phyloP scores from a whole-genome alignment of 1,140 invertebrate genomes.

The Dolichoris vasculosae region DNA sequence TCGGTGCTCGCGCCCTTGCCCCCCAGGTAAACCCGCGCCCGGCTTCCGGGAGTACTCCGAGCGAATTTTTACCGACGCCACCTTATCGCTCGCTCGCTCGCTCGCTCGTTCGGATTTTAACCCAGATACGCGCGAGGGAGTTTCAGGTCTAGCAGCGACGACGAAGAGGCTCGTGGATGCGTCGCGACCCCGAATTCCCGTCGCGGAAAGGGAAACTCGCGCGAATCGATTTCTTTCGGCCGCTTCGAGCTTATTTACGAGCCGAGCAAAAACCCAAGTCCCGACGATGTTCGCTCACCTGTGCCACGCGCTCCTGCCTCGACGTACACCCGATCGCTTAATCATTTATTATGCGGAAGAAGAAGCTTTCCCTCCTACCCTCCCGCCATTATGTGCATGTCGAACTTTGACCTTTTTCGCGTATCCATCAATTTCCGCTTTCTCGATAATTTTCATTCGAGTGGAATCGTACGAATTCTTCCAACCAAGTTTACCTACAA shows the following conservation, averaged over 20 bases:
- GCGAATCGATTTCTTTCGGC: conserved; percentile 1
- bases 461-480: background rate
- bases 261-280: conserved; percentile 1
- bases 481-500: background rate
- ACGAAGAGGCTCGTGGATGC: background rate
- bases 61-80: background rate
- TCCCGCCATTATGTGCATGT: background rate
- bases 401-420: conserved; percentile 4
- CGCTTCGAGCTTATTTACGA: conserved; percentile 19
- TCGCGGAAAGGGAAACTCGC: background rate
- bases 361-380: background rate
- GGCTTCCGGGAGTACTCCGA: too few relatives aligned
- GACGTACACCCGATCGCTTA: background rate
- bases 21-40: too few relatives aligned
- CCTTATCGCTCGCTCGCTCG: too few relatives aligned
- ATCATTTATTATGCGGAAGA: conserved; percentile 2
- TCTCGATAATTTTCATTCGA: background rate
- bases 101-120: conserved; percentile 47
- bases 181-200: conserved; percentile 5
- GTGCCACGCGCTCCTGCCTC: too few relatives aligned
- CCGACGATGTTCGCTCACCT: background rate
- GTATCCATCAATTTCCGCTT: background rate
- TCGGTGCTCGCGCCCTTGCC: too few relatives aligned
- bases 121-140: conserved; percentile 31
- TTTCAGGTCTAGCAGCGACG: background rate